Conservation (phyloP, 2,113 vertebrate species). For the Clarias magur region DNA sequence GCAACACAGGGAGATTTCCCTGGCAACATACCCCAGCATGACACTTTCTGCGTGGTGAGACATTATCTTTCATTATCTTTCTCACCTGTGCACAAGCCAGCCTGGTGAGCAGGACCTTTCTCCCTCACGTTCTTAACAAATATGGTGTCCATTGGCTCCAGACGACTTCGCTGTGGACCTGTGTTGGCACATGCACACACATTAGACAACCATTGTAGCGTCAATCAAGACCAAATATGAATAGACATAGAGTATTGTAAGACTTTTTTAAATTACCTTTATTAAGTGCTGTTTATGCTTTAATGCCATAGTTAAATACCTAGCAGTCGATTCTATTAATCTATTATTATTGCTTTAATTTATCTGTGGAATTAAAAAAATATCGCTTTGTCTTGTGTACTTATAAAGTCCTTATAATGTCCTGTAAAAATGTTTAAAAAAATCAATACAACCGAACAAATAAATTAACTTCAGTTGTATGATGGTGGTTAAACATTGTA, state of each 20-base stretch:
- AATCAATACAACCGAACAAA: background rate
- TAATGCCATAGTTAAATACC: background rate
- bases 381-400: background rate
- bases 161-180: conserved; percentile 73
- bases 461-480: background rate
- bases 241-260: background rate
- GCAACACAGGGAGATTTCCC: background rate
- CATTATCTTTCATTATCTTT: background rate
- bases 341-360: background rate
- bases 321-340: background rate
- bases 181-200: conserved; percentile 3
- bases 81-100: conserved; percentile 90
- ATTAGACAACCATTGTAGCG: background rate
- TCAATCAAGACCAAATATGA: background rate
- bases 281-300: background rate
- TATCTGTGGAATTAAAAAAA: background rate
- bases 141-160: conserved; percentile 99
- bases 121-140: conserved; percentile 97
- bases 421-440: background rate
- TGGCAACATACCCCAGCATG: background rate
- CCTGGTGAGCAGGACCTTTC: conserved; percentile 87
- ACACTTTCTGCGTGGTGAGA: background rate
- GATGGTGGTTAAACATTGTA: background rate
- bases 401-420: background rate
- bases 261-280: background rate